phyloP scores from a whole-genome alignment of 2,113 vertebrate species.

The Macaca nemestrina region DNA sequence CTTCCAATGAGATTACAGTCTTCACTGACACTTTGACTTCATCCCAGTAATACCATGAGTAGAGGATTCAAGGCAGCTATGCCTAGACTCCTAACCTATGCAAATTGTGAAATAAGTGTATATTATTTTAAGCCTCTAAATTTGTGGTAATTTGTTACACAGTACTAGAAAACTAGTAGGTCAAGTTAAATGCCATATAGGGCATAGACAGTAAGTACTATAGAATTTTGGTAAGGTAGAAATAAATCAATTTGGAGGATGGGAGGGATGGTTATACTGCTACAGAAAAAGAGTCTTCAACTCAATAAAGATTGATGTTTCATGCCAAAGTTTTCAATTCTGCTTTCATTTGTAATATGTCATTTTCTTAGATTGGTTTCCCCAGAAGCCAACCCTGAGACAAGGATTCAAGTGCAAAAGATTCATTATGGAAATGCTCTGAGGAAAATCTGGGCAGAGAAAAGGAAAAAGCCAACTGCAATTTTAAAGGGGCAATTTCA shows the following conservation, averaged over 20 bases:
- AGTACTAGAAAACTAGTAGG: not conserved
- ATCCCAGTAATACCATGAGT: not conserved
- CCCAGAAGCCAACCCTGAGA: not conserved
- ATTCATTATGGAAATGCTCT: not conserved
- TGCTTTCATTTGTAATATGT: not conserved
- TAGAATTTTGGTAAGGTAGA: not conserved
- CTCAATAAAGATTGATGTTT: not conserved
- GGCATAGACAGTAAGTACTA: not conserved
- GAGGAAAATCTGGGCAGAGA: not conserved
- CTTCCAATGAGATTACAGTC: not conserved
- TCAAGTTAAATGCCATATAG: not conserved
- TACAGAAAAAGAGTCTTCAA: not conserved
- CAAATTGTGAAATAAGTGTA: not conserved
- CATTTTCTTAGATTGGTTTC: not conserved
- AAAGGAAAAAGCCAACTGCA: not conserved
- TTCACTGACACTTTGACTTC: not conserved
- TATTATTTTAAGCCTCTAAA: not conserved
- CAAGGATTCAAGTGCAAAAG: not conserved
- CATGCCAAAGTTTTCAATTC: not conserved
- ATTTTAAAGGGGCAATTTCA: not conserved
- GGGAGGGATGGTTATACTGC: not conserved
- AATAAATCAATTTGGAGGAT: not conserved
- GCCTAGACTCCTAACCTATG: not conserved
- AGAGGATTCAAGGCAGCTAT: not conserved
- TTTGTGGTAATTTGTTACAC: not conserved